Percentiles rank a stretch among this genome's conserved stretches.
These are phyloP conservation scores for Cladopsammia gracilis DNA, from an alignment of 64 coral and sea anemone species.

Conservation along the genomic window DNA sequence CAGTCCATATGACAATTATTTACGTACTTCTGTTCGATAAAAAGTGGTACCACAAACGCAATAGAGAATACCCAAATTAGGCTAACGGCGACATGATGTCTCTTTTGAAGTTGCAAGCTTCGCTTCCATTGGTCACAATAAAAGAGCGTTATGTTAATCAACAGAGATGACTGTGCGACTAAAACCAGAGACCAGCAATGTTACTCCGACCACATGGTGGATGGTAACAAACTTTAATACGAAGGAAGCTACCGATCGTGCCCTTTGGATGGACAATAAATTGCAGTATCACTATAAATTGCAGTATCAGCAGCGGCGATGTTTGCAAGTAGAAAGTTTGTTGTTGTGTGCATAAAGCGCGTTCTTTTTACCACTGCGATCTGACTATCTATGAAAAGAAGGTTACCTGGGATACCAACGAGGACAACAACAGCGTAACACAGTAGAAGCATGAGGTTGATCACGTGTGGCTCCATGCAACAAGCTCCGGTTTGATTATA, in stretches of 20 bases:
- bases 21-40: conserved; percentile 43
- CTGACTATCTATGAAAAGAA: neutral
- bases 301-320: conserved; percentile 38
- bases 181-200: conserved; percentile 44
- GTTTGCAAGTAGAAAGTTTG: conserved; percentile 56
- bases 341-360: conserved; percentile 55
- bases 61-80: conserved; percentile 42
- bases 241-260: conserved; percentile 4
- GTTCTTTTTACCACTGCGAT: conserved; percentile 35
- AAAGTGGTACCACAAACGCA: conserved; percentile 42
- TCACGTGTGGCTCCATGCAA: neutral
- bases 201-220: conserved; percentile 39
- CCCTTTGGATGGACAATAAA: conserved; percentile 41
- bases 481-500: neutral
- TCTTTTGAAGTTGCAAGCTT: conserved; percentile 12
- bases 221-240: conserved; percentile 64
- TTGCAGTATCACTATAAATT: conserved; percentile 2
- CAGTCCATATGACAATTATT: conserved; percentile 45
- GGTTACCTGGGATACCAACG: conserved; percentile 16
- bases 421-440: conserved; percentile 39
- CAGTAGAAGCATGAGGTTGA: neutral
- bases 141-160: conserved; percentile 47
- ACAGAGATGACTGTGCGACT: conserved; percentile 46
- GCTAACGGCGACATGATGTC: conserved; percentile 21
- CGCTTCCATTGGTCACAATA: conserved; percentile 38